Conservation (phyloP, 2,888 invertebrate species). For the Muscina levida region DNA sequence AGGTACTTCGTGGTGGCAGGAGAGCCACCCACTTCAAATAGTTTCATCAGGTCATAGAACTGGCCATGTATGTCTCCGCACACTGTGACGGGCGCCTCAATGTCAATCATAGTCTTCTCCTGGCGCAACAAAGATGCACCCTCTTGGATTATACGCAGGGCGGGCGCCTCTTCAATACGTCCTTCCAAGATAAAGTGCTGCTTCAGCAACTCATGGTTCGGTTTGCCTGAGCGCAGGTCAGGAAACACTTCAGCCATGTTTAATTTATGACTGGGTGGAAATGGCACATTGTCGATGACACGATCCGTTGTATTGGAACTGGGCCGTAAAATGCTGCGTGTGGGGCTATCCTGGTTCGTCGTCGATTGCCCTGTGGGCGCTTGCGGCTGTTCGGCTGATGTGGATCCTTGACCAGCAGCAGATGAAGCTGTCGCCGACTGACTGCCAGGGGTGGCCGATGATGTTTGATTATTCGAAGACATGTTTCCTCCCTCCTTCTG, state of each 20-base stretch:
- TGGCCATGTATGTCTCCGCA: conserved; percentile 99
- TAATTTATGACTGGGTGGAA: conserved; percentile 98
- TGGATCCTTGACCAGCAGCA: conserved; percentile 49
- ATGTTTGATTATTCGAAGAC: conserved; percentile 79
- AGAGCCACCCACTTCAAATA: conserved; percentile 96
- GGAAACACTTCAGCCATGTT: conserved; percentile 95
- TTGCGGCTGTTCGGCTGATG: conserved; percentile 52
- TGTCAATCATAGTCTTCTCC: conserved; percentile 99
- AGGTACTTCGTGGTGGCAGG: conserved; percentile 99
- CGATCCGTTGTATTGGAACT: conserved; percentile 71
- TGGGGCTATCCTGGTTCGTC: conserved; percentile 69
- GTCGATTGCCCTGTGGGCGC: conserved; percentile 51
- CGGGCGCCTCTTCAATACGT: conserved; percentile 97
- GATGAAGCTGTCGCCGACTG: conserved; percentile 42
- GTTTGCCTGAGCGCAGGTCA: conserved; percentile 94
- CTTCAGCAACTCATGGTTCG: conserved; percentile 96
- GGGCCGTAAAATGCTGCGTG: conserved; percentile 67
- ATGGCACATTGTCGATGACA: conserved; percentile 87
- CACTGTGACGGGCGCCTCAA: conserved; percentile 99
- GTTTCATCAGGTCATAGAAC: conserved; percentile 99
- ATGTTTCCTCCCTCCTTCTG: conserved; percentile 62
- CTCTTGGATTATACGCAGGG: conserved; percentile 97
- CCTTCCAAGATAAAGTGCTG: conserved; percentile 99
- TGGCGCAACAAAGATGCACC: conserved; percentile 91
- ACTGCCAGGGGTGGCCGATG: conserved; percentile 70